phyloP scores from a whole-genome alignment of 2,113 vertebrate genomes.

The Melospiza georgiana region DNA sequence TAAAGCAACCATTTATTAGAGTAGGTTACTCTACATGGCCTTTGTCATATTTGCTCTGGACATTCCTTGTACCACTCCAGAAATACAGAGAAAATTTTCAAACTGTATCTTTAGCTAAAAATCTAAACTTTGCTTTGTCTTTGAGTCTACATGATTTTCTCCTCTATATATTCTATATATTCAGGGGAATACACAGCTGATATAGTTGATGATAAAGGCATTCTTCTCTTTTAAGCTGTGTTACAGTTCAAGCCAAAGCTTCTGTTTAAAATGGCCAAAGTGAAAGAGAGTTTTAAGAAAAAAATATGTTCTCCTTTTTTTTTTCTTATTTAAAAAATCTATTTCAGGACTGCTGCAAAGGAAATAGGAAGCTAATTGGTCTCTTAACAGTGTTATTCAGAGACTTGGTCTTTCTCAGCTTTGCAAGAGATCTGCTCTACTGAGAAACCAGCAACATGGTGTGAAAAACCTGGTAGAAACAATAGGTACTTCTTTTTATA shows the following conservation, averaged over 20 bases:
- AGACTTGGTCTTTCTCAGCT: slow-evolving; percentile 17
- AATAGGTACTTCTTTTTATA: slow-evolving; percentile 64
- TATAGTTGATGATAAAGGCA: not conserved
- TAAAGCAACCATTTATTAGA: not conserved
- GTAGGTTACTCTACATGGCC: not conserved
- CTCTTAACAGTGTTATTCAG: slow-evolving; percentile 15
- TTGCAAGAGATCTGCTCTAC: not conserved
- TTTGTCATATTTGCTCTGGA: not conserved
- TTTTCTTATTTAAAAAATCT: not conserved
- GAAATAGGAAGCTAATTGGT: not conserved
- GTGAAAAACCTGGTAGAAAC: slow-evolving; percentile 53
- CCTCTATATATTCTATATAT: not conserved
- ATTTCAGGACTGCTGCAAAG: not conserved
- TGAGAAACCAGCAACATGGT: slow-evolving; percentile 20
- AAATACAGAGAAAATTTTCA: not conserved
- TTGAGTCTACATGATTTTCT: not conserved
- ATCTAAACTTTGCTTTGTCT: not conserved
- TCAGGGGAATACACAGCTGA: not conserved
- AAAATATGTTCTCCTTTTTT: not conserved
- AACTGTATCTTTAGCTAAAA: not conserved
- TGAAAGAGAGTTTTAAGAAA: not conserved
- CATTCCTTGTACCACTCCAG: not conserved
- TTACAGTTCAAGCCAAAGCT: not conserved
- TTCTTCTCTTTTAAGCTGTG: not conserved
- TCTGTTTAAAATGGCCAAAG: not conserved